Evolutionary conservation across 2,797 vertebrate genomes (phyloP).

Genomic region (Diplodus sargus): DNA sequence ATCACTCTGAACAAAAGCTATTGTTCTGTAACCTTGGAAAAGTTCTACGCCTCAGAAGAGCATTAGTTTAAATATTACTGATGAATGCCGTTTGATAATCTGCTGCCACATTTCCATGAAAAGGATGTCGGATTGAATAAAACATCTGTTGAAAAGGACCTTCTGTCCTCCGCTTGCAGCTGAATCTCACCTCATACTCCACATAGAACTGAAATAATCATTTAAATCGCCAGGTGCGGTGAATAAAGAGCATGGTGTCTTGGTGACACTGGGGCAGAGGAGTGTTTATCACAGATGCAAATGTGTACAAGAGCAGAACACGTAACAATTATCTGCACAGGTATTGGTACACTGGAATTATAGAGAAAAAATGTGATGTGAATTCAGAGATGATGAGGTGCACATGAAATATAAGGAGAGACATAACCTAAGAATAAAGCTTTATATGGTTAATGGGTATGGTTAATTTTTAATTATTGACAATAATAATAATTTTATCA

Average conservation of each 20-base stretch:
- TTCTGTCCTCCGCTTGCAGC: conserved; percentile 24
- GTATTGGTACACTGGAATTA: no score
- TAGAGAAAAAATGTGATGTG: no score
- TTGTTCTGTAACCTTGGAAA: conserved; percentile 37
- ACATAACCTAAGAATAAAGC: no score
- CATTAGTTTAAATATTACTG: conserved; percentile 17
- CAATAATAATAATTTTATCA: no score
- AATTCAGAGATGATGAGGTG: no score
- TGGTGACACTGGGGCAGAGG: background rate
- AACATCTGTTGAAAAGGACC: conserved; percentile 29
- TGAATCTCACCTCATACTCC: conserved; percentile 15
- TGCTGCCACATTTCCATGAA: conserved; percentile 8
- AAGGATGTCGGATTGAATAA: conserved; percentile 37
- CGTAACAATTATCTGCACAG: background rate
- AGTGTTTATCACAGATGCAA: background rate
- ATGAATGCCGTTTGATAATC: conserved; percentile 15
- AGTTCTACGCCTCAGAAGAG: background rate
- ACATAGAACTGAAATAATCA: conserved; percentile 14
- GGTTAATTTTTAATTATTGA: no score
- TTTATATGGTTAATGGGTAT: no score
- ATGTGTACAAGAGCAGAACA: background rate
- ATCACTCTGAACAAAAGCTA: conserved; percentile 14
- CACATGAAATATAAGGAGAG: no score
- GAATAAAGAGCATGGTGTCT: background rate
- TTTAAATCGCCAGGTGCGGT: conserved; percentile 22